Evolutionary conservation across 1,140 invertebrate species (phyloP), one percentile per base, ranked within the genome.

Genomic region (Drosophila prosaltans): DNA sequence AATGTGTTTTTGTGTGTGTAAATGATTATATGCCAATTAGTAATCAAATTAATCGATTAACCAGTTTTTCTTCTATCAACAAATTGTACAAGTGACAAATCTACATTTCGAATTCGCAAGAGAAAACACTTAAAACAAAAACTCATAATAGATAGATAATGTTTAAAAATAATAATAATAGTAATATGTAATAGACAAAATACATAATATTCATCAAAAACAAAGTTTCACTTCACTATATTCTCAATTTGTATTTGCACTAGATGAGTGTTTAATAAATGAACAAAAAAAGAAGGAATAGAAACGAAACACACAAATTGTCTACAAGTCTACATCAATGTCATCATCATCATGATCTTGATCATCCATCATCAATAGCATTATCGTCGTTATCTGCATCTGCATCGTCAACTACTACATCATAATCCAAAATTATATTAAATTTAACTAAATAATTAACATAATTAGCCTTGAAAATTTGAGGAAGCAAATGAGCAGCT

Each of bases 81-180:
- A 82, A 51, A 88, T 82, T 88, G 72, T 88, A 85, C 82, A 85
- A 69, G 75, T 85, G 82, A 82, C 74, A 79, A 68, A 72, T 72
- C 65, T 88, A 85, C 83, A 79, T 16, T 26, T 76, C 66, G 75
- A 82, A 77, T 57, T 71, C 40, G 72, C 54, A 72, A 51, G 57
- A 81, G 4, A 30, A 79, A 82, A 79, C 58, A 75, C 79, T 68
- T 51, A 51, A 51, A 48, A 48, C 39, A 69, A 81, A 69, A 69
- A 79, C 76, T 36, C 69, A 69, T 74, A 51, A 66, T 21, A 32
- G 21, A 64, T 65, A 36, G 55, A n/a, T 26, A 57, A 8, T 48
- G 16, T 55, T 71, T 71, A 40, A 78, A 72, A 66, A 74, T 78
- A 41, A 66, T 77, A 59, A 69, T 71, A 45, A 75, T 77, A 60